A percentile compares a stretch with the other conserved stretches of the same genome.
phyloP scores from a whole-genome alignment of 2,888 invertebrate species.

The Sinotaia quadrata region DNA sequence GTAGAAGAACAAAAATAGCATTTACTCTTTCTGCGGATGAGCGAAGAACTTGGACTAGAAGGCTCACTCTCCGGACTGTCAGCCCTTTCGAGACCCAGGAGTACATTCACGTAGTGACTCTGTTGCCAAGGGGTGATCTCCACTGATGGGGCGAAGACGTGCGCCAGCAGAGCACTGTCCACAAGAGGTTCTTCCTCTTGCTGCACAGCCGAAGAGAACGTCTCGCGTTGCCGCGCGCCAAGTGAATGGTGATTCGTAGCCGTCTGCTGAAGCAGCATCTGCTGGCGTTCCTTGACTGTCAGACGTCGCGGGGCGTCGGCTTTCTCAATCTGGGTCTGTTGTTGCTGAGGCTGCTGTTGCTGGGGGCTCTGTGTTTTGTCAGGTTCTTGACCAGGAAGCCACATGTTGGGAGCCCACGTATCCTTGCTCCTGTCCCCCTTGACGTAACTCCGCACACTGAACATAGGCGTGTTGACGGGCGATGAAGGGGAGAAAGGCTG shows the following conservation, averaged over 20 bases:
- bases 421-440: conserved; percentile 13
- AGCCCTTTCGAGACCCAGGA: conserved; percentile 29
- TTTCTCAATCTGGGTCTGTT: conserved; percentile 19
- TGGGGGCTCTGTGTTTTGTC: conserved; percentile 6
- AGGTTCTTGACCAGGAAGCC: conserved; percentile 35
- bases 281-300: conserved; percentile 23
- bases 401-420: conserved; percentile 34
- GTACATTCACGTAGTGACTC: conserved; percentile 26
- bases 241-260: conserved; percentile 19
- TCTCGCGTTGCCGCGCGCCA: conserved; percentile 13
- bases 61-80: conserved; percentile 40
- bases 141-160: conserved; percentile 58
- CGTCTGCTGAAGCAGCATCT: conserved; percentile 15
- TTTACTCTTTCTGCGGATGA: conserved; percentile 42
- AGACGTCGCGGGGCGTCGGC: conserved; percentile 19
- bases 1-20: conserved; percentile 3
- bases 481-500: conserved; percentile 22
- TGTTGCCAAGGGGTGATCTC: conserved; percentile 32
- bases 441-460: conserved; percentile 34
- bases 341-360: conserved; percentile 11
- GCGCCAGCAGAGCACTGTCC: conserved; percentile 29
- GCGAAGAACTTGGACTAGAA: conserved; percentile 42
- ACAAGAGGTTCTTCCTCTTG: conserved; percentile 1
- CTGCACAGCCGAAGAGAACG: conserved; percentile 1
- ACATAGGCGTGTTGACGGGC: conserved; percentile 34